Conservation (phyloP, 2,113 vertebrate genomes). For the Syrmaticus mikado region DNA sequence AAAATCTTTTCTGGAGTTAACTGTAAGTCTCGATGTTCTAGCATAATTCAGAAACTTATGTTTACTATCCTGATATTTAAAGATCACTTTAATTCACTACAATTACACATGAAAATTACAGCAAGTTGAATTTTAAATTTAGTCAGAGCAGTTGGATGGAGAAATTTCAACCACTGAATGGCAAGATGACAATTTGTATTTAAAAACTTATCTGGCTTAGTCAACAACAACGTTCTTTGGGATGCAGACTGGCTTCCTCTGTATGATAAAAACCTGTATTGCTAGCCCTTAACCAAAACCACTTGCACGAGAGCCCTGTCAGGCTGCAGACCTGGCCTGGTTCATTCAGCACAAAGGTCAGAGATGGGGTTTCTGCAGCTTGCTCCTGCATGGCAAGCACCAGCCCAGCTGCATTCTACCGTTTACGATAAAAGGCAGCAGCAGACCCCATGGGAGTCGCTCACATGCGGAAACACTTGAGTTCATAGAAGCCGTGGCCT, state of each 20-base stretch:
- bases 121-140: not conserved
- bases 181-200: not conserved
- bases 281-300: not conserved
- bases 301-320: rapidly evolving
- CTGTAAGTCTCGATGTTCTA: not conserved
- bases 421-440: conserved; percentile 19
- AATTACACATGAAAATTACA: not conserved
- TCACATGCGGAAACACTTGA: not conserved
- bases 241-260: not conserved
- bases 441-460: not conserved
- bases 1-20: not conserved
- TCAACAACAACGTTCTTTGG: not conserved
- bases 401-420: not conserved
- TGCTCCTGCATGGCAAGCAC: not conserved
- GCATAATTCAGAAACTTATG: not conserved
- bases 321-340: not conserved
- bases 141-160: rapidly evolving
- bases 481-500: not conserved
- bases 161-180: not conserved
- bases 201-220: not conserved
- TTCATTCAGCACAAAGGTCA: not conserved
- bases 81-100: not conserved
- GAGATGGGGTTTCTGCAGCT: not conserved
- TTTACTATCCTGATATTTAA: not conserved
- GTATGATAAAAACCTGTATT: rapidly evolving